These are phyloP conservation scores for Narcine bancroftii DNA, from an alignment of 2,113 vertebrate species.

Conservation along the genomic window DNA sequence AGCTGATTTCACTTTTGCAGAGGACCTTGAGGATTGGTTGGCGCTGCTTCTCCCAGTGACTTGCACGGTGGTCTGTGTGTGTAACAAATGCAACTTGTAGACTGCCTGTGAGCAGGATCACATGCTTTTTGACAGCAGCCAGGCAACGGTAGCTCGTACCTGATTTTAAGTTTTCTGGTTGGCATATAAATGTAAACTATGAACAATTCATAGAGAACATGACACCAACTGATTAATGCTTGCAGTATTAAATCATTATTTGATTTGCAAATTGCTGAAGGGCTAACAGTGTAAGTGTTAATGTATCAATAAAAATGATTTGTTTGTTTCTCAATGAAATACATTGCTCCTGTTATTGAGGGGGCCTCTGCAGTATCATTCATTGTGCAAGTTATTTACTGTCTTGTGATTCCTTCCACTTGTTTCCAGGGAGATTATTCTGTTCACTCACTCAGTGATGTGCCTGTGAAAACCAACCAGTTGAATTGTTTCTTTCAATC, in stretches of 20 bases:
- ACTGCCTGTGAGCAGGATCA: not conserved
- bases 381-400: conserved; percentile 11
- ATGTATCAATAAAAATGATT: conserved; percentile 25
- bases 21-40: not conserved
- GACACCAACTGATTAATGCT: conserved; percentile 25
- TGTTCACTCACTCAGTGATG: not conserved
- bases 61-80: not conserved
- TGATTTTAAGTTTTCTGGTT: conserved; percentile 2
- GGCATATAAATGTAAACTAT: conserved; percentile 9
- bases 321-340: conserved; percentile 22
- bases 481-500: not conserved
- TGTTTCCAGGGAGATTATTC: conserved; percentile 21
- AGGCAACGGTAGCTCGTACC: not conserved
- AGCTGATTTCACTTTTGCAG: not conserved
- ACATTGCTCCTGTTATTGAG: conserved; percentile 10
- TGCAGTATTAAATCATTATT: not conserved
- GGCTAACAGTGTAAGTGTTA: conserved; percentile 18
- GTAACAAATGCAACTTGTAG: not conserved
- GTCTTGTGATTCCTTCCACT: conserved; percentile 8
- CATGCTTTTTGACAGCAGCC: not conserved
- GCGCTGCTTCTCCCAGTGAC: not conserved
- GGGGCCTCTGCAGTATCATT: not conserved
- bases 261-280: conserved; percentile 28
- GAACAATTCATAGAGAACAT: conserved; percentile 28
- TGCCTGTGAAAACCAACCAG: not conserved